Percentiles rank a stretch among this genome's conserved stretches.
Conservation (phyloP, 2,888 invertebrate species). For the Margaritifera margaritifera region DNA sequence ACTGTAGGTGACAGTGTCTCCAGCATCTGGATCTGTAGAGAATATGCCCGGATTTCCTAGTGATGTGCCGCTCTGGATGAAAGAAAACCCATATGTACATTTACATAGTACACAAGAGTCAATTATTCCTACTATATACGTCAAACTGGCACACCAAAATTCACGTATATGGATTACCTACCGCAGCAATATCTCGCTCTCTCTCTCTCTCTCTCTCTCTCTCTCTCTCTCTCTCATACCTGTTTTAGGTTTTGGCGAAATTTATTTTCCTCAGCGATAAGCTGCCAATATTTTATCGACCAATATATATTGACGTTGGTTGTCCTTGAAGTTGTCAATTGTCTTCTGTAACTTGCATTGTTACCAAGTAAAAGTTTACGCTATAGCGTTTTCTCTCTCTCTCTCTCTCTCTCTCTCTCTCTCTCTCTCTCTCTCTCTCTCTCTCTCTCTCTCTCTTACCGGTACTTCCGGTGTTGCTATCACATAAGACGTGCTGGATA, state of each 20-base stretch:
- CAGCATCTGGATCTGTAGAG: conserved; percentile 25
- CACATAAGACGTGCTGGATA: conserved; percentile 11
- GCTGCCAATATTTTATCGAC: too few species aligned
- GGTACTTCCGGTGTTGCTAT: conserved; percentile 24
- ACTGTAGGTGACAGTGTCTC: conserved; percentile 19
- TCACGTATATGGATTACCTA: too few species aligned
- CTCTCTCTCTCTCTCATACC: conserved; percentile 1
- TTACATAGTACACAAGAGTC: background rate
- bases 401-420: conserved; percentile 8
- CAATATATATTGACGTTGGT: too few species aligned
- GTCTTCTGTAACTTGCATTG: too few species aligned
- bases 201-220: conserved; percentile 15
- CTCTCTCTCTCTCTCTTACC: conserved; percentile 16
- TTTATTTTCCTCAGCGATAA: too few species aligned
- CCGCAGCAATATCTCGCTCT: conserved; percentile 16
- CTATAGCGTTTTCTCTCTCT: conserved; percentile 15
- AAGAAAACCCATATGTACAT: background rate
- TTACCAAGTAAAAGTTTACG: too few species aligned
- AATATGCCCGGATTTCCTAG: conserved; percentile 19
- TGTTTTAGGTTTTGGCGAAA: too few species aligned
- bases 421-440: background rate
- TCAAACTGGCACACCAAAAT: conserved; percentile 4
- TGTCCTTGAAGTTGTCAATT: too few species aligned
- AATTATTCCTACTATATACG: conserved; percentile 1
- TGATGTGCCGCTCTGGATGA: conserved; percentile 18